phyloP scores from a whole-genome alignment of 2,113 vertebrate genomes.

The Isichthys henryi region DNA sequence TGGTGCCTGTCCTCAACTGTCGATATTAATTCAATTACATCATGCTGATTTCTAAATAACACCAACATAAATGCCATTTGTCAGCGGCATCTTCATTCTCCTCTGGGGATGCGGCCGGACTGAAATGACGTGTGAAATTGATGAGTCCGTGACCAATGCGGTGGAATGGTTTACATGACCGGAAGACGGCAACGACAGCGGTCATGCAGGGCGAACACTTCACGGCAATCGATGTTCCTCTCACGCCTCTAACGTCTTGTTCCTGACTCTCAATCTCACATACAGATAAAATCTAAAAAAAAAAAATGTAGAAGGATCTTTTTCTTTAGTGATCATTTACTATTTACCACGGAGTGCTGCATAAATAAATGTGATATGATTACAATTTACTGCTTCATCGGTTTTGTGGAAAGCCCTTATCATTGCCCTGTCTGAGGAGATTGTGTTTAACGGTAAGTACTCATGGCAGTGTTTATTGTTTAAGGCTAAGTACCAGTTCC shows the following conservation, averaged over 20 bases:
- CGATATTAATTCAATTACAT: constrained; percentile 16
- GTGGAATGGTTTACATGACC: background rate
- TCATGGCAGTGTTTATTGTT: background rate
- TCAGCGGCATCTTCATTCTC: background rate
- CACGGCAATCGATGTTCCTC: background rate
- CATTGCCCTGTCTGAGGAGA: background rate
- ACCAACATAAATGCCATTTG: constrained; percentile 5
- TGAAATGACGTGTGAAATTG: constrained; percentile 2
- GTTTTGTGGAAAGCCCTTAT: background rate
- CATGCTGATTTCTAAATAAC: constrained; percentile 15
- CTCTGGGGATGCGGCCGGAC: background rate
- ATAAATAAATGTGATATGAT: background rate
- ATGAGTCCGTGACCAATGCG: background rate
- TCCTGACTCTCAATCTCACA: background rate
- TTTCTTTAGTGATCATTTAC: background rate
- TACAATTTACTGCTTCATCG: background rate
- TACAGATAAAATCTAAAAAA: background rate
- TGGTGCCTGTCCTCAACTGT: background rate
- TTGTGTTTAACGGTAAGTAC: background rate
- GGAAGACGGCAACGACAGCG: background rate
- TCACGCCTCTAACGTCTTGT: background rate
- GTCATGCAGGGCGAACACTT: background rate
- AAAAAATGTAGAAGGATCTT: background rate
- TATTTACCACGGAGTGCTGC: background rate
- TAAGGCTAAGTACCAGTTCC: background rate